Conservation (phyloP, 2,113 vertebrate genomes). For the Perca flavescens region DNA sequence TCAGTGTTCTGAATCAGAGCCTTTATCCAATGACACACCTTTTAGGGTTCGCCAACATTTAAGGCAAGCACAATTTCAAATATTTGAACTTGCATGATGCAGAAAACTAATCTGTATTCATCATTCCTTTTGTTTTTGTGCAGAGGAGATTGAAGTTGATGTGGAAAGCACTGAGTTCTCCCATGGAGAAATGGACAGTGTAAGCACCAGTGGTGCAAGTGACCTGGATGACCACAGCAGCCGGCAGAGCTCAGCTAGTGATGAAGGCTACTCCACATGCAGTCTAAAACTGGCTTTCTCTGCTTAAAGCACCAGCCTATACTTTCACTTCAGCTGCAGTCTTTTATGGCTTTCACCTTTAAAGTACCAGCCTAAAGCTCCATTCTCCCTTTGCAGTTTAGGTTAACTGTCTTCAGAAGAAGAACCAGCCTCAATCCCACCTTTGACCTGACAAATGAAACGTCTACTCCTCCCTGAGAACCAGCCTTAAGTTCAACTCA, state of each 20-base stretch:
- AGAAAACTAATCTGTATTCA: neutral
- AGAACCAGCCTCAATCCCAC: constrained; percentile 62
- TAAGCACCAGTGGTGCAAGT: constrained; percentile 94
- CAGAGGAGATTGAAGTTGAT: constrained; percentile 97
- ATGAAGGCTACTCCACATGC: constrained; percentile 97
- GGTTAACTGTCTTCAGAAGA: constrained; percentile 49
- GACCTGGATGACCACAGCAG: constrained; percentile 99
- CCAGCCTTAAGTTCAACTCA: constrained; percentile 74
- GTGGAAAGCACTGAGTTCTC: constrained; percentile 99
- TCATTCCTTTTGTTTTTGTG: constrained; percentile 45
- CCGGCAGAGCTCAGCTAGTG: constrained; percentile 94
- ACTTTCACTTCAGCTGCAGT: constrained; percentile 63
- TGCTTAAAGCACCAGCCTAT: constrained; percentile 88
- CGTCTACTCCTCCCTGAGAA: constrained; percentile 47
- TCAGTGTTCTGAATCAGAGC: constrained; percentile 59
- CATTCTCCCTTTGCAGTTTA: constrained; percentile 49
- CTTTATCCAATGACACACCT: neutral
- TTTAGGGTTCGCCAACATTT: too few species aligned
- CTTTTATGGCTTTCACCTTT: constrained; percentile 66
- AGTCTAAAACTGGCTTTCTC: constrained; percentile 94
- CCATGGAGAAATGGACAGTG: constrained; percentile 97
- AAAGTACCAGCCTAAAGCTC: constrained; percentile 73
- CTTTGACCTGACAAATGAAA: constrained; percentile 51
- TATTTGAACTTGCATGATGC: neutral
- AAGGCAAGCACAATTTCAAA: neutral